Evolutionary conservation across 2,888 invertebrate genomes (phyloP), one percentile per base, ranked within the genome.

Genomic region (Torymus auratus): DNA sequence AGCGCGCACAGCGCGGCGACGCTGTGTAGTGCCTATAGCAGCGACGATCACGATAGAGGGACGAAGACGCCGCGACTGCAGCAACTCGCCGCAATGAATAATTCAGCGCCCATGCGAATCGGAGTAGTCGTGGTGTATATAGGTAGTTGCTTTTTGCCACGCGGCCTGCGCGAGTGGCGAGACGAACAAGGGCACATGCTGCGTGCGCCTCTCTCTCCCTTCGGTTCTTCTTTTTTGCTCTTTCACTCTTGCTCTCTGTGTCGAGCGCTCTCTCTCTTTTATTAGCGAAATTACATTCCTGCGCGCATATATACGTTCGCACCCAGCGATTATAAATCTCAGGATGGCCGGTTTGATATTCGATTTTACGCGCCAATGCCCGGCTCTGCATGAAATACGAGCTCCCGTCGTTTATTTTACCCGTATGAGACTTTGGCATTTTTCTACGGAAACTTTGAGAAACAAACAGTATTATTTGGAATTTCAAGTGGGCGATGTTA

Each of bases 281-380:
- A 75, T 80, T 76, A 76, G 64, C 64, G 52, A 81, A 81, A 81
- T 81, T 73, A 84, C 89, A 90, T 90, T 90, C 90, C 89, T 86
- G 88, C 88, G 87, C 88, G 88, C 88, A 86, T 28, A 2, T 28
- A 28, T 28, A 28, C 28, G 7, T 89, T 88, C 85, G 84, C 86
- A 85, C 85, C 28, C 84, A 87, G 87, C 17, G 64, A 60, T 88
- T 87, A 85, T 89, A 88, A 89, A 89, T 89, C 89, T 86, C 84
- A 80, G 73, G 84, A 81, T 83, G 83, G 86, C 85, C 84, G 85
- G 85, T 84, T 87, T 83, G 81, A 81, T 76, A 83, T 79, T 74
- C 83, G 88, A 88, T 87, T 87, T 87, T 89, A 87, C 88, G 87
- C 87, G 87, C 88, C 89, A 88, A 89, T 89, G 89, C 88, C 86